Evolutionary conservation across 2,888 invertebrate genomes (phyloP).

Genomic region (Hirtodrosophila confusa): DNA sequence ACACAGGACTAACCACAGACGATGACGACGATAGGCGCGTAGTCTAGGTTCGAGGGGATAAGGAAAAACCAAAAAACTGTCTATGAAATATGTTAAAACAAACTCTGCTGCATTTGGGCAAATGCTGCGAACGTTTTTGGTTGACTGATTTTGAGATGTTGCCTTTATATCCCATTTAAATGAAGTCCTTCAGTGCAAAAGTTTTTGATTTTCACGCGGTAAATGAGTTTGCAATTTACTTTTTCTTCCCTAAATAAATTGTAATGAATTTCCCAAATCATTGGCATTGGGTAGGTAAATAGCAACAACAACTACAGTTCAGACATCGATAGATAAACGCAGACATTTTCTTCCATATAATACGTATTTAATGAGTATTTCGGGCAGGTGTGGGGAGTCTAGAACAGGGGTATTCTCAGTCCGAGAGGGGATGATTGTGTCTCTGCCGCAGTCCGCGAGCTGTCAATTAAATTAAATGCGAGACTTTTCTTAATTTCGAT

Average conservation of each 20-base stretch:
- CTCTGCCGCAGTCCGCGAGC: conserved; percentile 55
- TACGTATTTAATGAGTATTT: conserved; percentile 72
- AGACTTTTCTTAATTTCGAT: conserved; percentile 77
- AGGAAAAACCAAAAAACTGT: conserved; percentile 14
- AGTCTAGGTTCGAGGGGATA: conserved; percentile 15
- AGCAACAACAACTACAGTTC: background rate
- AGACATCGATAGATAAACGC: conserved; percentile 41
- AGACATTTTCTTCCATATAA: conserved; percentile 60
- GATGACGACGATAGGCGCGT: conserved; percentile 37
- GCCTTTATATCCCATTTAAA: conserved; percentile 60
- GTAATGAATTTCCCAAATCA: conserved; percentile 77
- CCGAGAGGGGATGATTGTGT: conserved; percentile 19
- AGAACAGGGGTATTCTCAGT: background rate
- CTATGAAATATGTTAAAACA: conserved; percentile 59
- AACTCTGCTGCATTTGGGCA: conserved; percentile 48
- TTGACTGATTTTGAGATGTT: conserved; percentile 60
- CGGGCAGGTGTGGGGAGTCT: conserved; percentile 16
- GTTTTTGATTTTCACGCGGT: conserved; percentile 60
- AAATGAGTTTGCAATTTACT: conserved; percentile 81
- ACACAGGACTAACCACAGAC: conserved; percentile 45
- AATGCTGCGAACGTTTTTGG: conserved; percentile 46
- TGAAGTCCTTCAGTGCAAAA: conserved; percentile 45
- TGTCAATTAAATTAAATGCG: conserved; percentile 82
- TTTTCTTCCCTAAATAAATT: conserved; percentile 59
- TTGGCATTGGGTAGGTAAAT: conserved; percentile 36